A percentile compares a stretch with the other conserved stretches of the same genome.
Conservation (phyloP, 2,797 vertebrate species). For the Poecilia picta region DNA sequence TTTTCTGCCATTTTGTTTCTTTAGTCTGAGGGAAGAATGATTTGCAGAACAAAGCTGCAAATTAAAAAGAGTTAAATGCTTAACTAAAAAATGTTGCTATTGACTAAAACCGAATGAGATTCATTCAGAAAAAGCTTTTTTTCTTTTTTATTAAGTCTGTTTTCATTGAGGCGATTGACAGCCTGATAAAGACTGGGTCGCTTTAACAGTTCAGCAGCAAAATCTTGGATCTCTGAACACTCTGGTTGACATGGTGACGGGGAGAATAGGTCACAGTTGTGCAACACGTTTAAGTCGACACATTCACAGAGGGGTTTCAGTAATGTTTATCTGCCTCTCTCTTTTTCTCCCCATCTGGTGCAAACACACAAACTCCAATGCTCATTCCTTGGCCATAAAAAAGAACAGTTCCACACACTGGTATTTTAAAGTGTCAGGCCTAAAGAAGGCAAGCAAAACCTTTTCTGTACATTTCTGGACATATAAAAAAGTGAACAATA, state of each 20-base stretch:
- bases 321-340: slow-evolving; percentile 40
- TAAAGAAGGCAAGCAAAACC: not conserved
- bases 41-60: not conserved
- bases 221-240: slow-evolving; percentile 46
- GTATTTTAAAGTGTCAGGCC: not conserved
- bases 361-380: slow-evolving; percentile 25
- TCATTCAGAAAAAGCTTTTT: not conserved
- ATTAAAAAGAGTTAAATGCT: not conserved
- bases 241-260: slow-evolving; percentile 70
- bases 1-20: not conserved
- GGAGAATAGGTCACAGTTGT: slow-evolving; percentile 64
- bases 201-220: slow-evolving; percentile 39
- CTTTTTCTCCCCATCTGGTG: slow-evolving; percentile 2
- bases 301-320: slow-evolving; percentile 55
- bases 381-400: not conserved
- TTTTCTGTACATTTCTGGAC: not conserved
- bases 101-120: not conserved
- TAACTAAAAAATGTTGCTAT: not conserved
- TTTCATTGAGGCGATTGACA: not conserved
- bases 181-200: not conserved
- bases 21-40: not conserved
- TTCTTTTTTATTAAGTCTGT: not conserved
- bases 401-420: not conserved
- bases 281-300: slow-evolving; percentile 56
- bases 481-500: not conserved